Percentiles rank a stretch among this genome's conserved stretches.
These are phyloP conservation scores for Siphonodentalium dalli DNA, from an alignment of 2,888 invertebrate genomes.

Conservation along the genomic window DNA sequence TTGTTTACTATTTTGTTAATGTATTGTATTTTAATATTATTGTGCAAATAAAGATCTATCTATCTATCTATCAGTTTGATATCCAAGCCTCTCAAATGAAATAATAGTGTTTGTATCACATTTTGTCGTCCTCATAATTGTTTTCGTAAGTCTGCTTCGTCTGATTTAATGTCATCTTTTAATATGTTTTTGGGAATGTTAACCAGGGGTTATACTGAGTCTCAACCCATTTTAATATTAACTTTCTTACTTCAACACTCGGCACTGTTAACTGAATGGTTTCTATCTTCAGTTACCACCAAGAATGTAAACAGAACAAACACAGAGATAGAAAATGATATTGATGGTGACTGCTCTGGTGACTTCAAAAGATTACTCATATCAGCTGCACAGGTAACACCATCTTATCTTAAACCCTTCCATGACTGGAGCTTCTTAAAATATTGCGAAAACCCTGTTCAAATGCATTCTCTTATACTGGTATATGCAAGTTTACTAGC, in stretches of 20 bases:
- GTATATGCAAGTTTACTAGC: not conserved
- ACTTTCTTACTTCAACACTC: not conserved
- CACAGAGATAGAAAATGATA: slow-evolving; percentile 76
- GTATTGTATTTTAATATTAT: too few species aligned
- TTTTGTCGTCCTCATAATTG: too few species aligned
- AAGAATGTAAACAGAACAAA: slow-evolving; percentile 24
- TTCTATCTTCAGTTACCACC: slow-evolving; percentile 27
- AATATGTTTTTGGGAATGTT: too few species aligned
- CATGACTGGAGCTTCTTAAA: not conserved
- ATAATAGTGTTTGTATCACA: too few species aligned
- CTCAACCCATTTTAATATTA: not conserved
- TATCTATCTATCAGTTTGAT: too few species aligned
- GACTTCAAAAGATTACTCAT: slow-evolving; percentile 89
- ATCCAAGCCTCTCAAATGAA: too few species aligned
- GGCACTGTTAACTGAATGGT: not conserved
- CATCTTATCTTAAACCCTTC: not conserved
- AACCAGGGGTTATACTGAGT: too few species aligned
- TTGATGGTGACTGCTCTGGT: slow-evolving; percentile 88
- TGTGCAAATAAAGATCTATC: too few species aligned
- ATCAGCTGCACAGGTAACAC: slow-evolving; percentile 68
- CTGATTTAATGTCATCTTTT: too few species aligned
- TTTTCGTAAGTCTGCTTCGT: too few species aligned
- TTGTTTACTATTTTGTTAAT: too few species aligned
- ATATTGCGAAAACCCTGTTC: not conserved
- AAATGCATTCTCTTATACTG: not conserved